Conservation (phyloP, 1,140 invertebrate species). For the Macrosteles quadrilineatus region DNA sequence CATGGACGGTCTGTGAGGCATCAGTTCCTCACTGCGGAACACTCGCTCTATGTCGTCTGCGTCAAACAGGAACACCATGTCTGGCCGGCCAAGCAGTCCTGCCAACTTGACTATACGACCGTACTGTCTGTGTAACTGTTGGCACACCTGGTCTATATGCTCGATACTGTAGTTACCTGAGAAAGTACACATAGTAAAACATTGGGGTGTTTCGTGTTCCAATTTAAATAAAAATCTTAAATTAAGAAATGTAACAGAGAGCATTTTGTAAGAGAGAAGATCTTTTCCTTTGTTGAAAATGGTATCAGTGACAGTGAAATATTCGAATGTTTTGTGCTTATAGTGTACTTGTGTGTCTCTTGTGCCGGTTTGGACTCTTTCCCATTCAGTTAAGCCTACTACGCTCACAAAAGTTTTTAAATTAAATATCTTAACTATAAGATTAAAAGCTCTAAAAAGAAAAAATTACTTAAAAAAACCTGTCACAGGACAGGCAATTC, state of each 20-base stretch:
- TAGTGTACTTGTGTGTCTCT: background rate
- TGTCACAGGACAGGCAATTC: no score
- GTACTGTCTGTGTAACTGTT: conserved; percentile 63
- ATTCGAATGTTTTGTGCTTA: background rate
- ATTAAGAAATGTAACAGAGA: background rate
- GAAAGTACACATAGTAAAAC: no score
- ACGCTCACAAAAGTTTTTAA: background rate
- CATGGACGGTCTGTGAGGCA: conserved; percentile 77
- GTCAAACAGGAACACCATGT: conserved; percentile 76
- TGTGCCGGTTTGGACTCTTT: no score
- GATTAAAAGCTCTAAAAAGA: background rate
- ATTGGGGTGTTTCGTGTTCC: background rate
- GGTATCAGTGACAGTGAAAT: no score
- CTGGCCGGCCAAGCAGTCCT: conserved; percentile 72
- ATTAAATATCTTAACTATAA: background rate
- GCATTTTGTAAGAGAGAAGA: background rate
- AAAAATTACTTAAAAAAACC: conserved; percentile 11
- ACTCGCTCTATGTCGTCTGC: conserved; percentile 74
- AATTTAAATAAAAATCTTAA: background rate
- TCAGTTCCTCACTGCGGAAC: conserved; percentile 70
- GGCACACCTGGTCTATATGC: conserved; percentile 72
- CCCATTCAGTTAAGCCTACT: no score
- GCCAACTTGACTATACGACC: conserved; percentile 73
- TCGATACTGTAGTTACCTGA: conserved; percentile 71
- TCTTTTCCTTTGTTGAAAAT: background rate